These are phyloP conservation scores for Loriculus beryllinus DNA, from an alignment of 2,797 vertebrate genomes.

Conservation along the genomic window DNA sequence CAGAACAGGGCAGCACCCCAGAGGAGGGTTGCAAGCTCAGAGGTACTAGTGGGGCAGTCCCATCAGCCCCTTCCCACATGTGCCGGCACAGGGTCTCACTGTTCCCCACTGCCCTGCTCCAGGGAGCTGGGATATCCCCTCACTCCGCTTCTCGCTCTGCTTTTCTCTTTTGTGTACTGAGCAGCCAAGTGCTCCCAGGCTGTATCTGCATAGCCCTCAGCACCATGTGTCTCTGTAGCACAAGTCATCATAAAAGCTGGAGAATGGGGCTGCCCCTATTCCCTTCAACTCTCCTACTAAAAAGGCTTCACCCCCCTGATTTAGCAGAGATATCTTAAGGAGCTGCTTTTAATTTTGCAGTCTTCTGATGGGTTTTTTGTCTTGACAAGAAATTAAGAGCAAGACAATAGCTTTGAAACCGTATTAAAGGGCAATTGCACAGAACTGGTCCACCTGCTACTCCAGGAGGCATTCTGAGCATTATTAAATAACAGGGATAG, in stretches of 20 bases:
- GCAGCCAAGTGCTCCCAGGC: background rate
- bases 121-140: background rate
- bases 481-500: background rate
- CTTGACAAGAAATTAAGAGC: background rate
- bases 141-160: background rate
- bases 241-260: background rate
- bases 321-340: background rate
- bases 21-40: background rate
- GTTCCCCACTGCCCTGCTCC: fast-evolving
- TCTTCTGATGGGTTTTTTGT: background rate
- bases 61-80: background rate
- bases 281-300: background rate
- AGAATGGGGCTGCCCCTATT: fast-evolving
- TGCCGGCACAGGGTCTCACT: fast-evolving
- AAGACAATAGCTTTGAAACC: background rate
- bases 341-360: background rate
- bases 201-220: background rate
- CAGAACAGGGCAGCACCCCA: background rate
- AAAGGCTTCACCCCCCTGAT: background rate
- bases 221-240: background rate
- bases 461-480: background rate
- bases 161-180: background rate
- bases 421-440: background rate
- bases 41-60: background rate
- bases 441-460: background rate